Base-by-base conservation (phyloP, 2,797 vertebrate genomes). In the Calcarius lapponicus region DNA sequence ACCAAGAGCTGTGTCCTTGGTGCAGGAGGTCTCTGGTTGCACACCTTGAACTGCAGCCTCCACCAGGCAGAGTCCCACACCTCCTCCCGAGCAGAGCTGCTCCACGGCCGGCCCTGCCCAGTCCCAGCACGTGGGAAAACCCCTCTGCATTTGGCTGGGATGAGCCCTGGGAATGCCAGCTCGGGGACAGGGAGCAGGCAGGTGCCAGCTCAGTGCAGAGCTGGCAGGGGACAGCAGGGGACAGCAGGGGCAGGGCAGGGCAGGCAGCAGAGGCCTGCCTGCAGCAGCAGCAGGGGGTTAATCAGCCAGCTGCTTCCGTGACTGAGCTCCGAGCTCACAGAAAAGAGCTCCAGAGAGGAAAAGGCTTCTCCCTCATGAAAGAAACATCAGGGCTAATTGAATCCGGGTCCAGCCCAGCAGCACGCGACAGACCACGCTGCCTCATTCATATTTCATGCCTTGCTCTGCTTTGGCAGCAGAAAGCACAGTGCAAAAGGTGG, bases 331-430 rank as follows among this genome's bases (percentile, higher is more conserved):
- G 51, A 13, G 2, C 70, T 66, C 47, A 34, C 84, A 45, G 89
- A 54, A 42, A 47, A 76, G 88, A 47, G 80, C 92, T 92, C 25
- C 10, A 2, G 64, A 94, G 90, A 90, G 76, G 86, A 83, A 81
- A 78, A 88, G 51, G 78, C 92, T 76, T 95, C 79, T 90, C 5
- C 14, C 95, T 98, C 97, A 97, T 97, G 96, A 98, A 98, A 97
- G 97, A 98, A 98, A 97, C 97, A 97, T 97, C 95, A 96, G 85
- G 26, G 87, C 75, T 97, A 95, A 97, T 97, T 40, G 56, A 90
- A 92, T 78, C 92, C 62, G 74, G 76, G 74, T 28, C 89, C 93
- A 74, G 86, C 94, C 92, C 78, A 1, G 94, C 92, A 91, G 96
- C 97, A 96, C 60, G 74, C 89, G 32, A 96, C 90, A 85, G 60